phyloP scores from a whole-genome alignment of 2,888 invertebrate species.

The Pristionchus maxplancki region DNA sequence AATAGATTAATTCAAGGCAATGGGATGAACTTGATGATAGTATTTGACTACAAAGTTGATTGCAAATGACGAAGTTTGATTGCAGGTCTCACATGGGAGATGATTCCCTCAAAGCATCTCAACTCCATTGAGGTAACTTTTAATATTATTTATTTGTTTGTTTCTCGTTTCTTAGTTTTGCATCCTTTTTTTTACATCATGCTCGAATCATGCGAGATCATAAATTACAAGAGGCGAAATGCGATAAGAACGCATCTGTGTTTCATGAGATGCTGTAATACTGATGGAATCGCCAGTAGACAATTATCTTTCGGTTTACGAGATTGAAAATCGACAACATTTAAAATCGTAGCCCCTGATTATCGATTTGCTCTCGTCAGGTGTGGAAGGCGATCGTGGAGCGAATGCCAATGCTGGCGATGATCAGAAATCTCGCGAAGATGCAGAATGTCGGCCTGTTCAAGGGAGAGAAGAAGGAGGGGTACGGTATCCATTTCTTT shows the following conservation, averaged over 20 bases:
- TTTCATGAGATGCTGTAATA: too few relatives aligned
- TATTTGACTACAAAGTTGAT: background rate
- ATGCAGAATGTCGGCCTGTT: slow-evolving; percentile 77
- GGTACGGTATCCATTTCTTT: too few relatives aligned
- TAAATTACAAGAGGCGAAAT: too few relatives aligned
- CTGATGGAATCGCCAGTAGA: too few relatives aligned
- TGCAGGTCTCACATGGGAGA: slow-evolving; percentile 82
- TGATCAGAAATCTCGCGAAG: slow-evolving; percentile 78
- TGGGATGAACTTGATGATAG: background rate
- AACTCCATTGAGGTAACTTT: slow-evolving; percentile 78
- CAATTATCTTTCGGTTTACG: too few relatives aligned
- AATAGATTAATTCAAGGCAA: background rate
- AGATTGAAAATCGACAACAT: too few relatives aligned
- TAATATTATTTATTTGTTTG: background rate
- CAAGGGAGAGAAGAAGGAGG: slow-evolving; percentile 46
- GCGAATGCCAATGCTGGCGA: slow-evolving; percentile 79
- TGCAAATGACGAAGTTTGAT: background rate
- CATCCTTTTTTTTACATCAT: too few relatives aligned
- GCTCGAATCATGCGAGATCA: too few relatives aligned
- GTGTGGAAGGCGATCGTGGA: slow-evolving; percentile 78
- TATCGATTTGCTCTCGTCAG: slow-evolving; percentile 53
- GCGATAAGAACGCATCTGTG: too few relatives aligned
- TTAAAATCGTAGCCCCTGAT: background rate
- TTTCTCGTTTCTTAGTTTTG: background rate
- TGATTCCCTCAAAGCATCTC: slow-evolving; percentile 84